A percentile compares a stretch with the other conserved stretches of the same genome.
Conservation (phyloP, 2,113 vertebrate genomes). For the Onychostruthus taczanowskii region DNA sequence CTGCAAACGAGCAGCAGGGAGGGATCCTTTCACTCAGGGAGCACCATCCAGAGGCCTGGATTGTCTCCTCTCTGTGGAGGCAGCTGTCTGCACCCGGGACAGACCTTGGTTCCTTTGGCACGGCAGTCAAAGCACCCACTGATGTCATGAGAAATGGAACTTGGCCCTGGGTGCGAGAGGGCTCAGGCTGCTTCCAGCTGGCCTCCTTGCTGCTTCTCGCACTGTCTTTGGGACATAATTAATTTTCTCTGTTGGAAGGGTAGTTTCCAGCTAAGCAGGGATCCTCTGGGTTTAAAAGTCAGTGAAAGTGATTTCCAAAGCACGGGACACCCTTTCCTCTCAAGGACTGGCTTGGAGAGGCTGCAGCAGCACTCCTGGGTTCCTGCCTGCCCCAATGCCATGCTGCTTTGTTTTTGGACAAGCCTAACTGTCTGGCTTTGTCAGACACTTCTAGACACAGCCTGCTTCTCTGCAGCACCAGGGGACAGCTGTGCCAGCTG, state of each 20-base stretch:
- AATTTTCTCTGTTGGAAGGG: conserved; percentile 41
- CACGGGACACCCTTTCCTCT: conserved; percentile 9
- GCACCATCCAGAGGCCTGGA: not conserved
- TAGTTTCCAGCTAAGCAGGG: conserved; percentile 30
- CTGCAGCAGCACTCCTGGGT: rapidly evolving
- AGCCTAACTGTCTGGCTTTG: not conserved
- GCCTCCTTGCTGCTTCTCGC: conserved; percentile 1
- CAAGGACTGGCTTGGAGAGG: not conserved
- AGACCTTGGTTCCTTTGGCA: not conserved
- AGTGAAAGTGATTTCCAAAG: conserved; percentile 40
- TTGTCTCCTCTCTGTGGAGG: not conserved
- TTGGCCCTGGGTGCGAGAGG: not conserved
- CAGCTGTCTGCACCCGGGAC: conserved; percentile 29
- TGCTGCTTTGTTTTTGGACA: not conserved
- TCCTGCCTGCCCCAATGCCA: not conserved
- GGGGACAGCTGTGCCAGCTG: rapidly evolving
- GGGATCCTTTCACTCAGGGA: not conserved
- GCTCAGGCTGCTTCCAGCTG: conserved; percentile 32
- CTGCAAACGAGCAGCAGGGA: not conserved
- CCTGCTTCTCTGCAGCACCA: not conserved
- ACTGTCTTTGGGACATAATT: conserved; percentile 18
- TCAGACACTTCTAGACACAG: not conserved
- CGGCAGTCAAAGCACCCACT: not conserved
- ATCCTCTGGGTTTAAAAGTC: conserved; percentile 33
- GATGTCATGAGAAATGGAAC: not conserved